Evolutionary conservation across 2,113 vertebrate genomes (phyloP).

Genomic region (Rhynchopsitta pachyrhyncha): DNA sequence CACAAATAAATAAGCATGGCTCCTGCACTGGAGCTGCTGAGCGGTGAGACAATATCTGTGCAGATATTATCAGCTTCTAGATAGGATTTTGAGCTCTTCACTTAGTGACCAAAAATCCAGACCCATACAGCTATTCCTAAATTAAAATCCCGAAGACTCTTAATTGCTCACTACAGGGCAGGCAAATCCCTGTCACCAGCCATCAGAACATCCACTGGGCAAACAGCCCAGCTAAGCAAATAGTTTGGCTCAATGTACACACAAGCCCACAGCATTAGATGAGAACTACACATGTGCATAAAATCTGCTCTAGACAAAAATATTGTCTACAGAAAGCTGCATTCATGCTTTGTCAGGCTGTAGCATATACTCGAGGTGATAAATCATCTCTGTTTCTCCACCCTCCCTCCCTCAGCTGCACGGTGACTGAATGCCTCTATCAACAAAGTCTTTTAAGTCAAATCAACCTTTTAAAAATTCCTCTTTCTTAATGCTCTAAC

Average conservation of each 20-base stretch:
- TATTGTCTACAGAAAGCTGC: not conserved
- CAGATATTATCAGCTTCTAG: not conserved
- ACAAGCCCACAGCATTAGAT: not conserved
- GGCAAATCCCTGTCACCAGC: slow-evolving; percentile 31
- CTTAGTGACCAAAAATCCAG: not conserved
- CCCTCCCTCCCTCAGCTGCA: not conserved
- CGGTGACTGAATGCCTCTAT: slow-evolving; percentile 55
- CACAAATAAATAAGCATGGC: not conserved
- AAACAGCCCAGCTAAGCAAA: slow-evolving; percentile 49
- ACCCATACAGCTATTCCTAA: not conserved
- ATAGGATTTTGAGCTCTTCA: not conserved
- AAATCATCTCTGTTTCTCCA: slow-evolving; percentile 21
- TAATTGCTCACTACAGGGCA: not conserved
- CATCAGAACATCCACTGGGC: slow-evolving; percentile 38
- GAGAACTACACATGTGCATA: slow-evolving; percentile 41
- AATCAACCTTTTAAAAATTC: slow-evolving; percentile 74
- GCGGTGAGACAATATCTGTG: not conserved
- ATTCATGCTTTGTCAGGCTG: slow-evolving; percentile 47
- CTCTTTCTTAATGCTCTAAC: slow-evolving; percentile 74
- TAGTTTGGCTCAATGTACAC: not conserved
- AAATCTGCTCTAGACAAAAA: slow-evolving; percentile 10
- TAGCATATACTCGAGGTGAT: slow-evolving; percentile 25
- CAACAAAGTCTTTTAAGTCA: slow-evolving; percentile 55
- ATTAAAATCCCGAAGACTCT: not conserved
- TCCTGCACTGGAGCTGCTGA: not conserved